A percentile compares a stretch with the other conserved stretches of the same genome.
These are phyloP conservation scores for Gandaritis pyraliata DNA, from an alignment of 2,888 invertebrate genomes.

Conservation along the genomic window DNA sequence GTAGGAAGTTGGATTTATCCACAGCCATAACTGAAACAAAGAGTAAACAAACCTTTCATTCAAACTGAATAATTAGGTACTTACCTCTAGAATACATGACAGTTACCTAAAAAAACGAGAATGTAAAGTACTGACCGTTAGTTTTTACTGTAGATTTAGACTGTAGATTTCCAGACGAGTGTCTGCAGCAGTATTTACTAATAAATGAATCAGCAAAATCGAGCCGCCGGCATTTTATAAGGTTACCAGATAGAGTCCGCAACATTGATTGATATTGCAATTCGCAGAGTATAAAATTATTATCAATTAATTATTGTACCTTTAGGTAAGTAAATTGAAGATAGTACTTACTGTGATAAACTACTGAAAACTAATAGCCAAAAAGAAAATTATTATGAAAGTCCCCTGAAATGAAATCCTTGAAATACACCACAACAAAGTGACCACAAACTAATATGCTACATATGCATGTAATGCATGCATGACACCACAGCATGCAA, in stretches of 20 bases:
- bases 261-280: constrained; percentile 59
- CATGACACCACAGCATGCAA: too few relatives aligned
- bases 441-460: too few relatives aligned
- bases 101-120: neutral
- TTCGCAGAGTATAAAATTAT: neutral
- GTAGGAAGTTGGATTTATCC: constrained; percentile 72
- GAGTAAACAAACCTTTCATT: neutral
- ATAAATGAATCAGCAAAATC: constrained; percentile 75
- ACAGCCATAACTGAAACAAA: constrained; percentile 67
- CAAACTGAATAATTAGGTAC: neutral
- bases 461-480: too few relatives aligned
- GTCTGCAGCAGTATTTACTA: constrained; percentile 61
- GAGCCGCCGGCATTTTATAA: constrained; percentile 74
- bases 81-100: too few relatives aligned
- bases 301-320: too few relatives aligned
- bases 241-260: constrained; percentile 72
- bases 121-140: constrained; percentile 70
- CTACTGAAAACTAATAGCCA: neutral
- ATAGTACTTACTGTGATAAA: constrained; percentile 29
- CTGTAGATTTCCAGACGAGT: constrained; percentile 51
- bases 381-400: too few relatives aligned
- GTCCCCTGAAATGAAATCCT: too few relatives aligned
- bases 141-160: constrained; percentile 57
- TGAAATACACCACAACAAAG: too few relatives aligned
- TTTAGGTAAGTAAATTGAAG: too few relatives aligned